Evolutionary conservation across 2,113 vertebrate species (phyloP), one percentile per base, ranked within the genome.

Genomic region (Aspidoscelis tigris): DNA sequence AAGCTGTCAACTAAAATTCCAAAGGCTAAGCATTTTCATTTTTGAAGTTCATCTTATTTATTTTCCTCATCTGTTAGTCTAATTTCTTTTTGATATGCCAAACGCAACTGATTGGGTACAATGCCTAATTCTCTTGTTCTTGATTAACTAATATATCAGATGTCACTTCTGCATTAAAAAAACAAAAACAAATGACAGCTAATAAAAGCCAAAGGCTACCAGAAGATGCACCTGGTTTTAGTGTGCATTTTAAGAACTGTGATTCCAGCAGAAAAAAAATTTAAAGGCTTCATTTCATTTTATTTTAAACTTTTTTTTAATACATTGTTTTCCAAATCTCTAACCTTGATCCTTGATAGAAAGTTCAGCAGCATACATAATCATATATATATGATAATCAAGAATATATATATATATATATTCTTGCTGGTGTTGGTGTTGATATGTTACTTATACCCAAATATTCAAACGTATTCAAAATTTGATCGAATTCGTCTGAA

Each of bases 131-230:
- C 95, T 94, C 95, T 92, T 87, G 88, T 92, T 93, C 94, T 94
- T 96, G 96, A 97, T 97, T 96, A 96, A 95, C 95, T 95, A 95
- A 97, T 97, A 95, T 84, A 96, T 97, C 96, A 97, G 95, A 88
- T 96, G 96, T 96, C 96, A 96, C 93, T 93, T 96, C 91, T 58
- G 91, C 95, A 96, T 96, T 96, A 96, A 97, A 97, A 33, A 33
- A 33, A 33, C 1, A 33, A 33, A 95, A 96, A 96, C 96, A 96
- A 96, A 96, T 96, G 95, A 95, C 95, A 95, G 94, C 95, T 95
- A 95, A 96, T 95, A 94, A 74, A 96, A 96, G 94, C 84, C 92
- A 95, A 94, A 96, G 89, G 93, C 74, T 87, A 86, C 78, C 70
- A 92, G 93, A 91, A 91, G 95, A 93, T 90, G 92, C 88, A 94